Percentiles rank a stretch among this genome's conserved stretches.
Evolutionary conservation across 2,113 vertebrate species (phyloP).

Genomic region (Asarcornis scutulata): DNA sequence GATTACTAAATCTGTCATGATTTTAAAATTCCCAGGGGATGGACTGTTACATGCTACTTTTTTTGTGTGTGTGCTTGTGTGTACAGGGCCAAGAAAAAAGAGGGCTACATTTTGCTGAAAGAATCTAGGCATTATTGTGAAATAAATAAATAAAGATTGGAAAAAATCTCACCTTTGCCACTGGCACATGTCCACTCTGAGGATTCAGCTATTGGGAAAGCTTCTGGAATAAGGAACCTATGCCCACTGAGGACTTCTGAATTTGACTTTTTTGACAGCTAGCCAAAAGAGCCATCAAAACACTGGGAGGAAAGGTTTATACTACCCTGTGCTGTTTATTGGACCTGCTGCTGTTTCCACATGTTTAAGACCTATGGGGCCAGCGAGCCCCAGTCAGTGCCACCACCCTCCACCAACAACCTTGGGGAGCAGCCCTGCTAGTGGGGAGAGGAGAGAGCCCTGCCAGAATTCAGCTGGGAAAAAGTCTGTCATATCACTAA

Average conservation of each 20-base stretch:
- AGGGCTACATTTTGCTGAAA: neutral
- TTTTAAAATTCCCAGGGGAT: neutral
- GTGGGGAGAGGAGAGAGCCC: neutral
- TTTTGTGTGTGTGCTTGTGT: neutral
- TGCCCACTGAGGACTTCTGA: neutral
- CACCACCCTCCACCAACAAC: neutral
- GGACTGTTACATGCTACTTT: neutral
- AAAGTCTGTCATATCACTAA: neutral
- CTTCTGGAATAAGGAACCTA: neutral
- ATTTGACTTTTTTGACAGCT: neutral
- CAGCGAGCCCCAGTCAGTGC: neutral
- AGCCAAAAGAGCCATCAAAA: neutral
- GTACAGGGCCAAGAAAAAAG: neutral
- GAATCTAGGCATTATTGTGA: neutral
- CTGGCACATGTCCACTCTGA: neutral
- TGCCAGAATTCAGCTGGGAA: neutral
- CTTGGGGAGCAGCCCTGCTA: neutral
- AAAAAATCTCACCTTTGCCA: neutral
- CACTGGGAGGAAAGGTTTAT: neutral
- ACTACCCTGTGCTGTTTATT: neutral
- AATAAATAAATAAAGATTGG: neutral
- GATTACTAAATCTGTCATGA: constrained; percentile 3
- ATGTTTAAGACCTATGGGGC: neutral
- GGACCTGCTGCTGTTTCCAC: neutral
- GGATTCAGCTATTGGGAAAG: neutral